phyloP scores from a whole-genome alignment of 1,140 invertebrate species.

The Lordiphosa stackelbergi region DNA sequence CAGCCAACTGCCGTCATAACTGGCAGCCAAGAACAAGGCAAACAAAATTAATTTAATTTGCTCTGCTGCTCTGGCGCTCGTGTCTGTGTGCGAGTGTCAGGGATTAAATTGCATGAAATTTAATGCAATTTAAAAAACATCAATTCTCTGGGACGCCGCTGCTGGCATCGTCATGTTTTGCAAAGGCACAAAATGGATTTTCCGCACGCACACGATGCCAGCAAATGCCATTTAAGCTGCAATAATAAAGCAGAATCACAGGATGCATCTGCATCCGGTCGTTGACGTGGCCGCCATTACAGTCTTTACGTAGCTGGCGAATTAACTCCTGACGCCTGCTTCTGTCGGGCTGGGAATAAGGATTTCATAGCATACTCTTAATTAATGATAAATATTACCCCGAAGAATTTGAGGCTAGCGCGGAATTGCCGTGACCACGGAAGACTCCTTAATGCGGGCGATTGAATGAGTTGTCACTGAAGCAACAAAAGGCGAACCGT shows the following conservation, averaged over 20 bases:
- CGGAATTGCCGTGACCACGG: slow-evolving; percentile 7
- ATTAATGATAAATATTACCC: slow-evolving; percentile 68
- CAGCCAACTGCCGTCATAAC: slow-evolving; percentile 26
- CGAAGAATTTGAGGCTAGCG: slow-evolving; percentile 4
- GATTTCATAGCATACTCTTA: slow-evolving; percentile 48
- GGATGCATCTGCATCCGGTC: slow-evolving; percentile 28
- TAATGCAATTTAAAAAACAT: slow-evolving; percentile 65
- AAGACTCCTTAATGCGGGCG: not conserved
- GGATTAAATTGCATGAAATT: slow-evolving; percentile 53
- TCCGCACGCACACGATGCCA: slow-evolving; percentile 17
- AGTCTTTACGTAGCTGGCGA: slow-evolving; percentile 15
- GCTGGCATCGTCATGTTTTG: slow-evolving; percentile 30
- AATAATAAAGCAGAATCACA: slow-evolving; percentile 49
- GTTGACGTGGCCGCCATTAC: slow-evolving; percentile 6
- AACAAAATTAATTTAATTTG: slow-evolving; percentile 57
- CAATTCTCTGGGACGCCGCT: slow-evolving; percentile 43
- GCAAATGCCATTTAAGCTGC: slow-evolving; percentile 51
- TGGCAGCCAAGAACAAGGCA: slow-evolving; percentile 32
- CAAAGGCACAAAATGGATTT: slow-evolving; percentile 35
- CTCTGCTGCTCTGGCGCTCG: slow-evolving; percentile 14
- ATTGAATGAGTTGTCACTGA: slow-evolving; percentile 9
- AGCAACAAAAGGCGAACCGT: slow-evolving; percentile 19
- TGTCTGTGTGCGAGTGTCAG: slow-evolving; percentile 34
- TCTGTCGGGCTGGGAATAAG: slow-evolving; percentile 22
- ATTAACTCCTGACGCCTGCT: slow-evolving; percentile 32